These are phyloP conservation scores for Nephrotoma appendiculata DNA, from an alignment of 2,888 invertebrate species.

Conservation along the genomic window DNA sequence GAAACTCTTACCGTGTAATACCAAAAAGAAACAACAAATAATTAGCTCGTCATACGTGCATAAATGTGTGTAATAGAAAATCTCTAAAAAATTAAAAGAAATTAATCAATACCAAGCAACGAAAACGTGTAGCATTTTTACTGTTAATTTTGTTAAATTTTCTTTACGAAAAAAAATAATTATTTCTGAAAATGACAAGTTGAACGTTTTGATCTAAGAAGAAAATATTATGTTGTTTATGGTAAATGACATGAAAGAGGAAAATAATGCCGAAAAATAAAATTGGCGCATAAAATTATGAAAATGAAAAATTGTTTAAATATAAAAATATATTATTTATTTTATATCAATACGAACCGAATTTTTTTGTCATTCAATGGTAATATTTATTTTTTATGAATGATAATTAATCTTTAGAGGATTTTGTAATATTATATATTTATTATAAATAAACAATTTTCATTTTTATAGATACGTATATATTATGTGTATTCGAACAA, in stretches of 20 bases:
- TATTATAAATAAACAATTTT: background rate
- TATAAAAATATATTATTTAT: background rate
- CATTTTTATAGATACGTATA: background rate
- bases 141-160: background rate
- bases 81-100: background rate
- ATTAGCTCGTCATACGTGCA: background rate
- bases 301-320: background rate
- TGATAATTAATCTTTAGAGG: background rate
- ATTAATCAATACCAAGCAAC: background rate
- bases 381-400: background rate
- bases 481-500: background rate
- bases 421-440: background rate
- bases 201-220: background rate
- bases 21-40: background rate
- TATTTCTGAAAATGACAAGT: background rate
- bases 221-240: background rate
- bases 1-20: no score
- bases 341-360: background rate
- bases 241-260: background rate
- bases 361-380: background rate
- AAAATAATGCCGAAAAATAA: background rate
- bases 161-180: background rate
- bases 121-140: background rate
- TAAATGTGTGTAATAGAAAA: background rate
- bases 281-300: background rate